A percentile compares a stretch with the other conserved stretches of the same genome.
phyloP scores from a whole-genome alignment of 1,140 invertebrate genomes.

The Argopecten irradians region DNA sequence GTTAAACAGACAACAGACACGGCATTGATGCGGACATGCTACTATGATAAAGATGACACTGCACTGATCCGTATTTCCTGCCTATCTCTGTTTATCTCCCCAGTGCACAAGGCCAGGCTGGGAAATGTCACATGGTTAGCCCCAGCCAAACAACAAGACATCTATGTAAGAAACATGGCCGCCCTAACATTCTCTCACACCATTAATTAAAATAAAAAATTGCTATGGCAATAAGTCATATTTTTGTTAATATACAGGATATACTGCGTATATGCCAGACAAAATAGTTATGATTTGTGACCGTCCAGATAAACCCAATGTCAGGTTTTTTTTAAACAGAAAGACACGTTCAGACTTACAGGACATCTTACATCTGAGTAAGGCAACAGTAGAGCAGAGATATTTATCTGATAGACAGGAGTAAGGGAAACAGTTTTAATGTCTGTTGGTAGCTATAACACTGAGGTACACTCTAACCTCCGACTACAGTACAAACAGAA shows the following conservation, averaged over 20 bases:
- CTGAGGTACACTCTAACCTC: not conserved
- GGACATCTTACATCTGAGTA: not conserved
- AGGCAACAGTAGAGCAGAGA: not conserved
- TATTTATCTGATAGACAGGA: not conserved
- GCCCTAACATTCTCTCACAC: not conserved
- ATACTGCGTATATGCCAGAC: not conserved
- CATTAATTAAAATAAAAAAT: not conserved
- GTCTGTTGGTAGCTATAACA: not conserved
- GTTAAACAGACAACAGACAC: conserved; percentile 14
- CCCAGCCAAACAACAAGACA: conserved; percentile 20
- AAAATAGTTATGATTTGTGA: not conserved
- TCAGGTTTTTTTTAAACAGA: not conserved
- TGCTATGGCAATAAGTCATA: not conserved
- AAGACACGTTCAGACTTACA: not conserved
- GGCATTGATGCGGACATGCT: conserved; percentile 20
- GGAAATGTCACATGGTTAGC: not conserved
- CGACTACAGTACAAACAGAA: not conserved
- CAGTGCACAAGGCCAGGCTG: not conserved
- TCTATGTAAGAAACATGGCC: conserved; percentile 9
- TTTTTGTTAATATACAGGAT: not conserved
- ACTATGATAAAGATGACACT: conserved; percentile 12
- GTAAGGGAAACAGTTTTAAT: not conserved
- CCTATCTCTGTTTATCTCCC: conserved; percentile 1
- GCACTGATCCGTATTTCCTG: conserved; percentile 9
- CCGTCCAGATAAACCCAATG: not conserved